These are phyloP conservation scores for Anser brachyrhynchus DNA, from an alignment of 2,113 vertebrate genomes.

Conservation along the genomic window DNA sequence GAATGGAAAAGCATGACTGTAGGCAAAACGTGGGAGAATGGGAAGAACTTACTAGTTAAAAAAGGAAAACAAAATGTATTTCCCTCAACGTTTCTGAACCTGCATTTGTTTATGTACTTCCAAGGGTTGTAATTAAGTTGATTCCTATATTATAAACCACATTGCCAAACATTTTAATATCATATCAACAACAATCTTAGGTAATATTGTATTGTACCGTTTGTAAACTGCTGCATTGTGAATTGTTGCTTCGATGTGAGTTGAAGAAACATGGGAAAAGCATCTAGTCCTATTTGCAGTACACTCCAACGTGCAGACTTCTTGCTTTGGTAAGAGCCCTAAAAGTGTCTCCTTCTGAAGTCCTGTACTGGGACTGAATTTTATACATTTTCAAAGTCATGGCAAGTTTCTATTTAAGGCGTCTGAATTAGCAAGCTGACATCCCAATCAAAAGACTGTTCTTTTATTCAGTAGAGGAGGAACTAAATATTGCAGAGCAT, in stretches of 20 bases:
- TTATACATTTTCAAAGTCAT: background rate
- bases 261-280: background rate
- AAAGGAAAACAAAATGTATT: background rate
- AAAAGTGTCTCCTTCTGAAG: background rate
- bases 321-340: background rate
- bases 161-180: background rate
- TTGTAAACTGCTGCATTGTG: background rate
- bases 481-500: background rate
- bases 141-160: background rate
- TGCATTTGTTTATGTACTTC: background rate
- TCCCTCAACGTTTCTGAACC: background rate
- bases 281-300: background rate
- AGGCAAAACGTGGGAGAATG: conserved; percentile 36
- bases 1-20: conserved; percentile 61
- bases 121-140: background rate
- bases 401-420: background rate
- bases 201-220: background rate
- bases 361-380: background rate
- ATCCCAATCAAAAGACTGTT: background rate
- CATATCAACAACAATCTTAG: background rate
- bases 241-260: background rate
- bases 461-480: background rate
- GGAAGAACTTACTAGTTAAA: background rate
- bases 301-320: background rate
- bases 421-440: background rate